Percentiles rank a stretch among this genome's conserved stretches.
These are phyloP conservation scores for Tricholauxania praeusta DNA, from an alignment of 2,888 invertebrate species.

Conservation along the genomic window DNA sequence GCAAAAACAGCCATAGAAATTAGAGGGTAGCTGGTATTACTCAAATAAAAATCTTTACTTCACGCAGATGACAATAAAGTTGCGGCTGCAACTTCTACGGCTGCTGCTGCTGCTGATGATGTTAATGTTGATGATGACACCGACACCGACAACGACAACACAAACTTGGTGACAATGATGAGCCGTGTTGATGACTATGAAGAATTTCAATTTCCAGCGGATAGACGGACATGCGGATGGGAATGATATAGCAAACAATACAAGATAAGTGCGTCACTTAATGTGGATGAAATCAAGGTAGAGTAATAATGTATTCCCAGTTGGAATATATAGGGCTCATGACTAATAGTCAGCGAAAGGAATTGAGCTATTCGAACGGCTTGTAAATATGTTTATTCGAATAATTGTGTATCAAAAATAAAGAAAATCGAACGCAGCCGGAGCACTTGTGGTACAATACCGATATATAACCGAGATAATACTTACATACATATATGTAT, in stretches of 20 bases:
- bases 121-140: conserved; percentile 22
- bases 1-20: conserved; percentile 2
- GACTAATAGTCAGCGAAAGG: too few relatives aligned
- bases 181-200: conserved; percentile 32
- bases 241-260: conserved; percentile 23
- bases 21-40: conserved; percentile 16
- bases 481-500: too few relatives aligned
- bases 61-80: conserved; percentile 23
- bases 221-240: conserved; percentile 17
- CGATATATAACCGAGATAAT: too few relatives aligned
- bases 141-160: conserved; percentile 3
- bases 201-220: conserved; percentile 27
- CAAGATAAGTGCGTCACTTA: conserved; percentile 1
- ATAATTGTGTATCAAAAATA: too few relatives aligned
- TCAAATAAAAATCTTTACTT: conserved; percentile 15
- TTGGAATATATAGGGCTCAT: too few relatives aligned
- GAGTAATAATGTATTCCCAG: background rate
- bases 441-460: too few relatives aligned
- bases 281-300: conserved; percentile 22
- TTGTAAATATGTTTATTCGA: too few relatives aligned
- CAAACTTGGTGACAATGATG: conserved; percentile 11
- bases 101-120: background rate
- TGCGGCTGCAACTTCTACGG: background rate
- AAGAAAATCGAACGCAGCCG: too few relatives aligned
- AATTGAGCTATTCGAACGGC: too few relatives aligned